Conservation (phyloP, 2,888 invertebrate species). For the Ptychoptera albimana region DNA sequence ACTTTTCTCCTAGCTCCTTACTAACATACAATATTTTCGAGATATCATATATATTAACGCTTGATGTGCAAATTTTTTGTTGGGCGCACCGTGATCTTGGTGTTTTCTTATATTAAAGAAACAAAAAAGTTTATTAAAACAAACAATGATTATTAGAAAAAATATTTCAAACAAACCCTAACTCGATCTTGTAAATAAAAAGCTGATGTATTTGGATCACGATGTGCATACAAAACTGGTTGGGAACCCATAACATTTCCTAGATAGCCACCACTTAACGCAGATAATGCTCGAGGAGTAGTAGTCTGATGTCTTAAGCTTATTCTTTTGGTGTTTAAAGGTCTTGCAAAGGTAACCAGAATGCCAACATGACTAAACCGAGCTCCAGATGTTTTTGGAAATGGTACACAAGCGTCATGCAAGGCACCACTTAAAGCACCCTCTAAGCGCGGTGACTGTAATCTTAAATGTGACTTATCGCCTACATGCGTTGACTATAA, state of each 20-base stretch:
- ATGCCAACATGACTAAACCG: slow-evolving; percentile 79
- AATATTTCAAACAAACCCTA: slow-evolving; percentile 16
- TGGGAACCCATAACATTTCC: slow-evolving; percentile 29
- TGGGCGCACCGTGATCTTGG: slow-evolving; percentile 31
- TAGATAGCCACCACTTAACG: slow-evolving; percentile 38
- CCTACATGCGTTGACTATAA: slow-evolving; percentile 18
- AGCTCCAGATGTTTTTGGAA: slow-evolving; percentile 86
- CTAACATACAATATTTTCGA: slow-evolving; percentile 56
- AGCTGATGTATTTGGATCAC: slow-evolving; percentile 44
- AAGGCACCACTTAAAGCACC: slow-evolving; percentile 27
- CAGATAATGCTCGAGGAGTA: slow-evolving; percentile 65
- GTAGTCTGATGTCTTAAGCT: slow-evolving; percentile 56
- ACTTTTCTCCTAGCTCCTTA: slow-evolving; percentile 67
- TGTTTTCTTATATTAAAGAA: slow-evolving; percentile 27
- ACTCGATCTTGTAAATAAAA: slow-evolving; percentile 64
- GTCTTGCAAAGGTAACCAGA: slow-evolving; percentile 72
- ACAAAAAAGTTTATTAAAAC: slow-evolving; percentile 1
- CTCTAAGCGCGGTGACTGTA: slow-evolving; percentile 29
- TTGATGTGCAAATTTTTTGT: slow-evolving; percentile 29
- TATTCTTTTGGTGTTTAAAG: slow-evolving; percentile 48
- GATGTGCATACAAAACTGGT: slow-evolving; percentile 22
- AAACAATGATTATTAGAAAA: not conserved
- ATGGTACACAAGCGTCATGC: slow-evolving; percentile 73
- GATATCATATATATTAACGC: slow-evolving; percentile 26
- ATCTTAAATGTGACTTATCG: slow-evolving; percentile 24